Base-by-base conservation (phyloP, 2,797 vertebrate species). In the Crenichthys baileyi region DNA sequence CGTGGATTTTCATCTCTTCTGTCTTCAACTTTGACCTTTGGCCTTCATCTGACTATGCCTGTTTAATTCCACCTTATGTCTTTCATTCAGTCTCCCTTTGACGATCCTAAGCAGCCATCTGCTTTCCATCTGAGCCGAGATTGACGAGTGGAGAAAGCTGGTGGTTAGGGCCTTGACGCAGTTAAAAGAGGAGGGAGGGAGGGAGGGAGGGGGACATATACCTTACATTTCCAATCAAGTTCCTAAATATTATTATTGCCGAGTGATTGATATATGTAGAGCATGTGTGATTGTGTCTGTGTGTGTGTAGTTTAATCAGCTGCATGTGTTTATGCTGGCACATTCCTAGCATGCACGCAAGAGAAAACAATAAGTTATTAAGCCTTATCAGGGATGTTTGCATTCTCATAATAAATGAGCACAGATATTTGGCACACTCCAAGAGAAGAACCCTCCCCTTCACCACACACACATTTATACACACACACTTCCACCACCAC, bases 331-430 rank as follows among this genome's bases (percentile, higher is more conserved):
- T 86, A 87, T 67, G 75, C 56, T 77, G 76, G 39, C 72, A 80
- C 90, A 91, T 93, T 93, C 89, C 85, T 93, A 29, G 80, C 90
- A 91, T 85, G 83, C 85, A 63, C 75, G 72, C 48, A 41, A 85
- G 85, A 86, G 85, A 86, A 89, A 91, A 87, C 87, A 89, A 89
- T 84, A 92, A 92, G 89, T 89, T 93, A 93, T 94, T 93, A 92
- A 91, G 83, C 90, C 84, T 80, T 83, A 87, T 83, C 84, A 65
- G 84, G 80, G 90, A 92, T 93, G 90, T 94, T 95, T 95, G 88
- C 90, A 93, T 92, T 91, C 92, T 91, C 89, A 90, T 95, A 92
- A 93, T 91, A 94, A 95, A 92, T 83, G 80, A 88, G 87, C 90
- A 88, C 90, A 90, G 91, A 94, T 94, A 93, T 93, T 94, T 94